Base-by-base conservation (phyloP, 2,888 invertebrate species). In the Ectropis crepuscularia region DNA sequence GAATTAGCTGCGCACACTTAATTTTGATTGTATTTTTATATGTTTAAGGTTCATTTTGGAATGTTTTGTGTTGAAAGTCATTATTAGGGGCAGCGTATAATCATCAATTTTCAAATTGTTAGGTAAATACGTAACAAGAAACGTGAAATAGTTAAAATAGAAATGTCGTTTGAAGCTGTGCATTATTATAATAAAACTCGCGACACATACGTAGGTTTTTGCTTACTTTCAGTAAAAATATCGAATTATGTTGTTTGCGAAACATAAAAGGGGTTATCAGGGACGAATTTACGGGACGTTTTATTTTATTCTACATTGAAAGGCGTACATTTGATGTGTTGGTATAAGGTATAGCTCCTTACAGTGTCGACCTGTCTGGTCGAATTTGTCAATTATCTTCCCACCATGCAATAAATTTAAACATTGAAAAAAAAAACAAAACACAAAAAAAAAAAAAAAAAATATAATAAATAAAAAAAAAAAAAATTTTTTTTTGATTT, bases 91-190 rank as follows among this genome's bases (percentile, higher is more conserved):
- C 85, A 88, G 79, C 88, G 87, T 92, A 80, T 90, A 90, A 92
- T 92, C 91, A 92, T 90, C 83, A 86, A 88, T 87, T 88, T 88
- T 86, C 83, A 88, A 92, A 91, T 92, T 90, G 88, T 80, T 90
- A 90, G 90, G 87, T 89, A 90, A 91, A 65, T 64, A 67, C 37
- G 67, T 63, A 55, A 53, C 37, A 36, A 39, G 70, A 81, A 81
- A 46, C 57, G 51, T 55, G 71, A 75, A 81, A 72, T 64, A 75
- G 70, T 65, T 47, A 61, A 74, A 63, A 58, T 74, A 74, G 76
- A 73, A 73, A 73, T 74, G 70, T 74, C 74, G 68, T 77, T 73
- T 70, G 71, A 67, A 64, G 68, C 71, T 75, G 69, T 65, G 57
- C 67, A 57, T 76, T 72, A 73, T 75, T 77, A 75, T 67, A 58